Conservation (phyloP, 1,140 invertebrate species). For the Drosophila pachea region DNA sequence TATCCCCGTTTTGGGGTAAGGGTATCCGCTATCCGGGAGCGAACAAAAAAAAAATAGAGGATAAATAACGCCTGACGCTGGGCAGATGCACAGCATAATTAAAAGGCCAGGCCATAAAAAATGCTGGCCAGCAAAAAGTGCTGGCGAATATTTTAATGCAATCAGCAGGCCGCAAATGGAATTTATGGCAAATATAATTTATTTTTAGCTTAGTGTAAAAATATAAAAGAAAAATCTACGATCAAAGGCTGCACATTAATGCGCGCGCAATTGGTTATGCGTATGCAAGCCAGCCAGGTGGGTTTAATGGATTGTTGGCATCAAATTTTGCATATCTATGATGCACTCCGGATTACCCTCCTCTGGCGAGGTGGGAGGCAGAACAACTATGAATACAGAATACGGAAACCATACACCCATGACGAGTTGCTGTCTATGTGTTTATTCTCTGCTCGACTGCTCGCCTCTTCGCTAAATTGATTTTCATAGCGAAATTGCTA, state of each 20-base stretch:
- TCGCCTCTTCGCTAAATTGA: background rate
- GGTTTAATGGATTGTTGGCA: background rate
- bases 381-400: too few relatives aligned
- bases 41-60: slow-evolving; percentile 25
- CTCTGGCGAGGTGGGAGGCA: too few relatives aligned
- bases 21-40: background rate
- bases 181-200: slow-evolving; percentile 31
- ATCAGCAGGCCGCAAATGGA: slow-evolving; percentile 52
- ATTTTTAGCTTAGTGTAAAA: slow-evolving; percentile 19
- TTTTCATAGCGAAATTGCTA: too few relatives aligned
- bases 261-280: slow-evolving; percentile 21
- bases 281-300: slow-evolving; percentile 8
- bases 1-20: too few relatives aligned
- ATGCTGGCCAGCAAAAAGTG: slow-evolving; percentile 26
- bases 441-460: too few relatives aligned
- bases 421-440: too few relatives aligned
- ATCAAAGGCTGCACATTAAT: slow-evolving; percentile 4
- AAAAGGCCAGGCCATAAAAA: slow-evolving; percentile 41
- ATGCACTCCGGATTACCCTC: too few relatives aligned
- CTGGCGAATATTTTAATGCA: slow-evolving; percentile 32
- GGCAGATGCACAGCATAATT: slow-evolving; percentile 50
- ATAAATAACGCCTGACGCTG: slow-evolving; percentile 10
- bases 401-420: too few relatives aligned
- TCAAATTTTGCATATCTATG: background rate
- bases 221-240: slow-evolving; percentile 10